Base-by-base conservation (phyloP, 2,113 vertebrate genomes). In the Xyliphius kryptos region DNA sequence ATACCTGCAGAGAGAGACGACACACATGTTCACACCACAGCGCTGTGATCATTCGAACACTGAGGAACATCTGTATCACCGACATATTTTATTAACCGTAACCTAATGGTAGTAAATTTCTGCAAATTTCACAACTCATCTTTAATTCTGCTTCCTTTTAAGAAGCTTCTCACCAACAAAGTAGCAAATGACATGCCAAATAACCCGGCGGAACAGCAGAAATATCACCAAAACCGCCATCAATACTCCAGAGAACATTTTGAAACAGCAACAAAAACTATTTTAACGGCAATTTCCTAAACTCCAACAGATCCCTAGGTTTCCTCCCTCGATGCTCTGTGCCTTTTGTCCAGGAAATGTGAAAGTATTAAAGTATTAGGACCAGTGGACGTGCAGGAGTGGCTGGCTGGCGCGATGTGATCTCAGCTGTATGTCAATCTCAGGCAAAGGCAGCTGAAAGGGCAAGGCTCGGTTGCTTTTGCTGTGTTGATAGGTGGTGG, bases 371-470 rank as follows among this genome's bases (percentile, higher is more conserved):
- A n/a, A n/a, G n/a, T n/a, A 79, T 78, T 68, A n/a, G n/a, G n/a
- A n/a, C 72, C 54, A 76, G 46, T 56, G 56, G 56, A 54, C 55
- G 49, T 19, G 22, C 67, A 72, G 38, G 51, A 68, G 61, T 43
- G 74, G 73, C 79, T 79, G 66, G 71, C 79, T 69, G 57, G 69
- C 74, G 54, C 66, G 56, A 56, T 59, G 82, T 77, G 83, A 83
- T 82, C 82, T 80, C 83, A 87, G 79, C 52, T 80, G 83, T 80
- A 71, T 82, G 83, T 77, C 81, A 83, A 77, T 77, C 80, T 80
- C 80, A 80, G 84, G 83, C 43, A 47, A 46, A 26, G 88, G 90
- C 92, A 93, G 92, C 92, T 93, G 91, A 68, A 52, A 44, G 62
- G 66, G 57, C 66, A 56, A 57, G 57, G 61, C 52, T 73, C 46